Evolutionary conservation across 2,888 invertebrate species (phyloP), one percentile per base, ranked within the genome.

Genomic region (Leptinotarsa peninsularis): DNA sequence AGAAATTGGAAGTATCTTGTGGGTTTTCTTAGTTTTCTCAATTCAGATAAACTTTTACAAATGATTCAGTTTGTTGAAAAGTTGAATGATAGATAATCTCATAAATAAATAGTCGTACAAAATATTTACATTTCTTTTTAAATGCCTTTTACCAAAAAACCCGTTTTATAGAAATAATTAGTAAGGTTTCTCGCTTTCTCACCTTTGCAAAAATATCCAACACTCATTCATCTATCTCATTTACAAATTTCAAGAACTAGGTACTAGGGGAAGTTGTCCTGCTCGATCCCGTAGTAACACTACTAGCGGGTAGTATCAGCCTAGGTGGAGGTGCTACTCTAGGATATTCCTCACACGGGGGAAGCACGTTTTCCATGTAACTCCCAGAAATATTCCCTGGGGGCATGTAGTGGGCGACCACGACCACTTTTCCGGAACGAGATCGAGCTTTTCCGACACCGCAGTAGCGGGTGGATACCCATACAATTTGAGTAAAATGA

Each of bases 401-500:
- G 0, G 96, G 96, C 56, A 93, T 91, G 87, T 96, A 96, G 88
- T 95, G 94, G 18, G 95, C 95, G 1, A 96, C 96, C 0, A 96
- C 95, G 79, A 95, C 93, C 66, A 94, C 91, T 85, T 94, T 94
- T 17, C 95, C 95, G 18, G 93, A 93, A 63, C 93, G 90, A 50
- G 94, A 94, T 71, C 93, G 91, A 1, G 95, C 95, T 85, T 94
- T 95, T 10, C 95, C 96, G 1, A 96, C 92, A 3, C 96, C 96
- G 84, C 96, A 93, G 86, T 93, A 92, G 66, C 92, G 91, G 3
- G 94, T 94, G 67, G 90, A 91, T 54, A 92, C 91, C 96, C 96
- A 96, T 33, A 96, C 94, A 87, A 96, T 90, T 89, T 96, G 96
- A 0, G 95, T 95, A 88, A 96, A 96, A 87, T 96, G 95, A 75